Base-by-base conservation (phyloP, 2,113 vertebrate species). In the Aythya baeri region DNA sequence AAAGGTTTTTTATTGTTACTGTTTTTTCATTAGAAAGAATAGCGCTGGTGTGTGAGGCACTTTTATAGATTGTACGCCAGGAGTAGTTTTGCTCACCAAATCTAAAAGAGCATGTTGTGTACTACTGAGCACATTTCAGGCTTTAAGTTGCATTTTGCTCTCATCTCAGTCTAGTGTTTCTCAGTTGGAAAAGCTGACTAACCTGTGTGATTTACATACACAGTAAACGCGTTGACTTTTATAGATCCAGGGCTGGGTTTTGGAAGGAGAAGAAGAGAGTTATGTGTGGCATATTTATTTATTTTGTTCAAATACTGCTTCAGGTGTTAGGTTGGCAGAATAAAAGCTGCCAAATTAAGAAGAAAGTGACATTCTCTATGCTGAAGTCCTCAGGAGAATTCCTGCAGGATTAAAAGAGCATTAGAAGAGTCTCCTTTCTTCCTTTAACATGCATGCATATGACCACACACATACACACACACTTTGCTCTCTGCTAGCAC, bases 1-100 rank as follows among this genome's bases (percentile, higher is more conserved):
- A 93, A 91, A 82, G 23, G 1, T 16, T 62, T 63, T 59, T 72
- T 88, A 77, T 86, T 68, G n/a, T 88, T 92, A 49, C 83, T 86
- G 49, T 23, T 89, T 88, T 95, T 95, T 91, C 65, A 36, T 94
- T 83, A 78, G 52, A 77, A 96, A 89, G 38, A 94, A 52, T 34
- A 90, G 52, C 49, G 61, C 68, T 84, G 77, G 57, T 96, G 63
- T 95, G 70, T 83, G 74, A 87, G 67, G 55, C 7, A 36, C 11
- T 12, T 46, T 89, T 77, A 25, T 77, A 44, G 54, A 46, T 36
- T 79, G 58, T 67, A 91, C 3, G 25, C 20, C 23, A 80, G 29
- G 68, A 93, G 17, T 50, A 67, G 73, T 62, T 83, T 78, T 84
- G 27, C n/a, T 83, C 38, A 50, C 23, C 9, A 31, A 52, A 36